A percentile compares a stretch with the other conserved stretches of the same genome.
phyloP scores from a whole-genome alignment of 2,113 vertebrate species.

The Sinocyclocheilus anophthalmus region DNA sequence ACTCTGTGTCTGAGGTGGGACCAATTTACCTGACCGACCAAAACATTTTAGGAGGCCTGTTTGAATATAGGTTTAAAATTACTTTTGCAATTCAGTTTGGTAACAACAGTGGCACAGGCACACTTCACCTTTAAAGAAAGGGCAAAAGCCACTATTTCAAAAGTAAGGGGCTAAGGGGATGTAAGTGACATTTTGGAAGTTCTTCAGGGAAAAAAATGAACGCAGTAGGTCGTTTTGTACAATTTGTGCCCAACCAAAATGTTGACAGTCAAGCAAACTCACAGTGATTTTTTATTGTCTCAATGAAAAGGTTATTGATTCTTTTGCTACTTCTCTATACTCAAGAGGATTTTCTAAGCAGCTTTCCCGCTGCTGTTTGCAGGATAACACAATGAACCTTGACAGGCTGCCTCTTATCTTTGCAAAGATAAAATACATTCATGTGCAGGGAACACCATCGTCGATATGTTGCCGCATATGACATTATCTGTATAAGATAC shows the following conservation, averaged over 20 bases:
- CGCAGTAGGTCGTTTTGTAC: conserved; percentile 23
- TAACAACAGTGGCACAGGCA: not conserved
- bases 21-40: not conserved
- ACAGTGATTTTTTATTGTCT: conserved; percentile 30
- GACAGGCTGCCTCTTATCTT: not conserved
- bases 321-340: conserved; percentile 15
- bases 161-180: not conserved
- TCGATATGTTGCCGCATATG: not conserved
- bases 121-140: conserved; percentile 18
- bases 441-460: not conserved
- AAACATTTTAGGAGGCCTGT: not conserved
- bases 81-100: not conserved
- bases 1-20: not conserved
- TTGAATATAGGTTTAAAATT: not conserved
- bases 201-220: conserved; percentile 8
- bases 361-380: not conserved
- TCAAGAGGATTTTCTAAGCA: conserved; percentile 5
- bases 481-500: not conserved
- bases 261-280: conserved; percentile 25
- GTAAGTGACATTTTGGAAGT: conserved; percentile 31
- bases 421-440: not conserved
- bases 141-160: not conserved
- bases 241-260: conserved; percentile 14
- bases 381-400: not conserved
- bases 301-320: conserved; percentile 40